Evolutionary conservation across 2,113 vertebrate genomes (phyloP), one percentile per base, ranked within the genome.

Genomic region (Cebidichthys violaceus): DNA sequence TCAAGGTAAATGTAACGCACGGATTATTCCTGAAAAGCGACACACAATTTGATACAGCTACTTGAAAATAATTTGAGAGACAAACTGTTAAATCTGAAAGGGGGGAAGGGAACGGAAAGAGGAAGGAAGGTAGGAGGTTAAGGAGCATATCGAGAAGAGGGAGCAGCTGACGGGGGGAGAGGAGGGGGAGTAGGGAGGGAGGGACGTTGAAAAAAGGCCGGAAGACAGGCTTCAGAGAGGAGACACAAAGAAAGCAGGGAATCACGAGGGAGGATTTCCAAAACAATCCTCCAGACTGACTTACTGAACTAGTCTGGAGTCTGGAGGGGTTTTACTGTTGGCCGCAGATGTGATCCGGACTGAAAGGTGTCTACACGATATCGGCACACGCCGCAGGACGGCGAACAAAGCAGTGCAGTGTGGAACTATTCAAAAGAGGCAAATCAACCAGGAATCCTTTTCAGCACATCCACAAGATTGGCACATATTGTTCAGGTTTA

Each of bases 181-280:
- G 61, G 24, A 29, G 43, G 35, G 29, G n/a, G 10, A 50, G 33
- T 2, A 87, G 79, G 61, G 75, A 65, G 50, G 54, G 41, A 78
- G 74, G 72, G 71, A 66, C 60, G 29, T n/a, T 52, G 52, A 82
- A 87, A 86, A 83, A 87, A 75, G 79, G 84, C 92, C 75, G 91
- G 90, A 92, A 92, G 88, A 91, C 80, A 86, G 79, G 82, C 86
- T 88, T 89, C 81, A 75, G 84, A 84, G 83, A 85, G 65, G 85
- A 90, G 86, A 92, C 89, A 92, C 88, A 91, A 92, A 90, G 92
- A 91, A 81, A 82, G 86, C 84, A 11, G 70, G 85, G 75, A 86
- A 80, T 87, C 86, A 89, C 71, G n/a, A 84, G 88, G 88, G 89
- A 92, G 67, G 84, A 79, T 84, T 91, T 82, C 86, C 83, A 79